Evolutionary conservation across 1,140 invertebrate species (phyloP).

Genomic region (Portunus trituberculatus): DNA sequence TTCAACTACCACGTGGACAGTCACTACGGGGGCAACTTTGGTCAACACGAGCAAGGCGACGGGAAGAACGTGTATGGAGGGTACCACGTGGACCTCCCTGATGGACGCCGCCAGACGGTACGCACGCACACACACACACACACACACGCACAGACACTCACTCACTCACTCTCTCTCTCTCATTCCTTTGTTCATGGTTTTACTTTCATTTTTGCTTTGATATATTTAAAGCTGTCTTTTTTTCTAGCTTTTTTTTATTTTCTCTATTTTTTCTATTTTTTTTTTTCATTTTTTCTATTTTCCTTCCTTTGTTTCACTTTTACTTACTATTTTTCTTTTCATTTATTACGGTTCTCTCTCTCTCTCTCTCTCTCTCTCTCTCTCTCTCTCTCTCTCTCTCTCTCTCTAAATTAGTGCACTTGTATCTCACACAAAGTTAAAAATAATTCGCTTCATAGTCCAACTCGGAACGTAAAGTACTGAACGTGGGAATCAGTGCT

Average conservation of each 20-base stretch:
- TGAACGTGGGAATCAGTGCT: no score
- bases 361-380: neutral
- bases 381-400: neutral
- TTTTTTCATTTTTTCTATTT: neutral
- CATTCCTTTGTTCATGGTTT: no score
- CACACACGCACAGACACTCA: neutral
- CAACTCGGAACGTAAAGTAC: no score
- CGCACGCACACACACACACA: neutral
- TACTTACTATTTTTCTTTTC: neutral
- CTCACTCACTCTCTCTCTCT: neutral
- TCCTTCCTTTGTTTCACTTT: no score
- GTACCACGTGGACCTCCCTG: slow-evolving; percentile 73
- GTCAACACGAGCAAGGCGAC: slow-evolving; percentile 77
- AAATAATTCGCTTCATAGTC: no score
- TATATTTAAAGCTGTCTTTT: no score
- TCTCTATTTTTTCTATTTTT: neutral
- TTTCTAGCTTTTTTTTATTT: no score
- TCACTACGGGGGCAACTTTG: slow-evolving; percentile 77
- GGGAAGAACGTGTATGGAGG: slow-evolving; percentile 76
- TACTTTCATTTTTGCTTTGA: no score
- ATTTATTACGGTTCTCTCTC: neutral
- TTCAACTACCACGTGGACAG: slow-evolving; percentile 77
- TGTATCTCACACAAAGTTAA: no score
- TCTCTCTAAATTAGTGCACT: no score
- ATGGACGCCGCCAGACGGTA: slow-evolving; percentile 78